These are phyloP conservation scores for Probaryconus sp. DNA, from an alignment of 1,140 invertebrate species.

Conservation along the genomic window DNA sequence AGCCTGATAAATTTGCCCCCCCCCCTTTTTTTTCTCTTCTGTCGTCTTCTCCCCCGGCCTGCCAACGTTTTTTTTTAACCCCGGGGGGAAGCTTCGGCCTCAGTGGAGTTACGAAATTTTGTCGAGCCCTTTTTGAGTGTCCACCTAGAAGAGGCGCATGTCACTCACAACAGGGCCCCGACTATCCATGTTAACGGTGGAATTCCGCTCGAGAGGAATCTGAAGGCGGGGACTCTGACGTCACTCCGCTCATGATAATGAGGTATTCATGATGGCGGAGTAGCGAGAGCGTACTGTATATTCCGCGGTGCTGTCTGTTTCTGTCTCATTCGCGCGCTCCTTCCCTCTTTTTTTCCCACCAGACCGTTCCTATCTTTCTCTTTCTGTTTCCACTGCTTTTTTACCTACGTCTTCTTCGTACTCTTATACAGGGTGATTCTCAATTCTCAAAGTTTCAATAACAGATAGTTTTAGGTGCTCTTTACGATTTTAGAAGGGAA, in stretches of 20 bases:
- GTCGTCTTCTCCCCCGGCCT: no score
- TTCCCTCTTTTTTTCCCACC: conserved; percentile 25
- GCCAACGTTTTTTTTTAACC: no score
- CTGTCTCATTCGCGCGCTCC: conserved; percentile 17
- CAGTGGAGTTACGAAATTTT: conserved; percentile 16
- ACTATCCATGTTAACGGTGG: conserved; percentile 79
- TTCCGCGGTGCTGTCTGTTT: conserved; percentile 28
- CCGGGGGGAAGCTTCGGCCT: neutral
- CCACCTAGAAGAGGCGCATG: conserved; percentile 42
- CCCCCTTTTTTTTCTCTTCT: neutral
- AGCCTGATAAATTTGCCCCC: no score
- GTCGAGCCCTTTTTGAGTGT: conserved; percentile 33
- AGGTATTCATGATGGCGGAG: conserved; percentile 90
- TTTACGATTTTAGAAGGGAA: no score
- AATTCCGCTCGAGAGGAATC: conserved; percentile 86
- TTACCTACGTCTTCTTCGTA: conserved; percentile 23
- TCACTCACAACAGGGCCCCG: conserved; percentile 24
- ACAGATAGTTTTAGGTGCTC: no score
- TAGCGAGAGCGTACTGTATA: conserved; percentile 76
- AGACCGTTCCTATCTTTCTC: conserved; percentile 29
- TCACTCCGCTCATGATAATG: conserved; percentile 87
- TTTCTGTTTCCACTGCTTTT: conserved; percentile 23
- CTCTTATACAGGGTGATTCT: conserved; percentile 36
- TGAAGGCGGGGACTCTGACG: conserved; percentile 83
- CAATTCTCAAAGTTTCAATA: conserved; percentile 6